Base-by-base conservation (phyloP, 2,888 invertebrate genomes). In the Crioceris asparagi region DNA sequence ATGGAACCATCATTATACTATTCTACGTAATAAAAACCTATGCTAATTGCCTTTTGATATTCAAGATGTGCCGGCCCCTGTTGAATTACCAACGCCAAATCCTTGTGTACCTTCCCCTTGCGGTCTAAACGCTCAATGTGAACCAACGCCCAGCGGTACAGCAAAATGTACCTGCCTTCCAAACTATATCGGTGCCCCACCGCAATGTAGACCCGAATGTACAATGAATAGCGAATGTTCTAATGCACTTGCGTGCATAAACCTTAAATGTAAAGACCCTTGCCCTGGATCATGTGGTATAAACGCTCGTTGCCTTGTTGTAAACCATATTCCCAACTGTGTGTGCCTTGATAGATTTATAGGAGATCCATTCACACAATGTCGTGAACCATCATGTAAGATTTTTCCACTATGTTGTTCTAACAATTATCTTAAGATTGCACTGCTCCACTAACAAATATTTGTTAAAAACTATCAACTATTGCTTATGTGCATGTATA, bases 231-330 rank as follows among this genome's bases (percentile, higher is more conserved):
- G 77, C 8, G 83, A 84, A 51, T 84, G 83, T 57, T 64, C 74
- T 38, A 69, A 77, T 29, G 70, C 74, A 48, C 67, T 75, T 51
- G 76, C 81, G 11, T 84, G 83, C 49, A 72, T 79, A 44, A 78
- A 79, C 51, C 74, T 77, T 40, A 74, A 75, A 54, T 84, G 83
- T 52, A 69, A 72, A 25, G 79, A 84, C 57, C 83, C 83, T 19
- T 84, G 83, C 49, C 74, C 77, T 29, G 82, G 81, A 41, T 79
- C 79, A 8, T 84, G 83, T 56, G 83, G 83, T 4, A 66, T 73
- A 14, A 77, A 77, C 44, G 79, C 83, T 17, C 67, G 72, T 47
- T 84, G 83, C 56, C 74, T 77, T 59, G 82, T 83, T 30, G 72
- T 79, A 39, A 77, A 79, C 50, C 83, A 84, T 51, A 75, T 81